Evolutionary conservation across 2,113 vertebrate species (phyloP).

Genomic region (Salvelinus sp.): DNA sequence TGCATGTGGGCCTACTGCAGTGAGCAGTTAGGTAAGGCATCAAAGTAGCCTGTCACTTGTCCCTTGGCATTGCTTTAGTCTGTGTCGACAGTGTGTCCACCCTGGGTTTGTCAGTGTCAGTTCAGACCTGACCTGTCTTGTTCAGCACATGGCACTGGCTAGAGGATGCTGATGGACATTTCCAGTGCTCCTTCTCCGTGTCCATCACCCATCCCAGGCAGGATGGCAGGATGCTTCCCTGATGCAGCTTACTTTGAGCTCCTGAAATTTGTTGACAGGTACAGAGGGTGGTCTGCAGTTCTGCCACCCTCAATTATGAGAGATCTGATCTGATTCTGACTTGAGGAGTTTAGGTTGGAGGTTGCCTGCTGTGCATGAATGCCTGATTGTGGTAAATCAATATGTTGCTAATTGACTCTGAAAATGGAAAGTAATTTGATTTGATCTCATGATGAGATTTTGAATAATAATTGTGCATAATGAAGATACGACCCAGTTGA

Average conservation of each 20-base stretch:
- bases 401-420: slow-evolving; percentile 69
- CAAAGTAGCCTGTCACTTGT: slow-evolving; percentile 73
- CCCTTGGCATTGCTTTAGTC: slow-evolving; percentile 68
- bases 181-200: slow-evolving; percentile 72
- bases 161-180: slow-evolving; percentile 73
- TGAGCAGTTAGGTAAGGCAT: slow-evolving; percentile 60
- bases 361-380: slow-evolving; percentile 74
- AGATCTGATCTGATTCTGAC: slow-evolving; percentile 67
- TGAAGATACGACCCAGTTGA: not conserved
- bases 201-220: slow-evolving; percentile 65
- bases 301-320: slow-evolving; percentile 70
- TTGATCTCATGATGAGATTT: not conserved
- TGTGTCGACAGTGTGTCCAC: slow-evolving; percentile 74
- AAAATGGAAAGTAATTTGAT: slow-evolving; percentile 20
- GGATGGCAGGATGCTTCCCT: slow-evolving; percentile 48
- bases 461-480: not conserved
- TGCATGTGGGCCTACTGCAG: slow-evolving; percentile 39
- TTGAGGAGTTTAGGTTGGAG: slow-evolving; percentile 66
- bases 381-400: slow-evolving; percentile 72
- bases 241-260: slow-evolving; percentile 70
- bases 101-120: slow-evolving; percentile 76
- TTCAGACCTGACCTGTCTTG: slow-evolving; percentile 74
- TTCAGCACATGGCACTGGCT: slow-evolving; percentile 54
- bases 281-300: slow-evolving; percentile 77
- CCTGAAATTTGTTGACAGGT: slow-evolving; percentile 78